Percentiles rank a stretch among this genome's conserved stretches.
phyloP scores from a whole-genome alignment of 2,797 vertebrate species.

The Eidolon dupreanum region DNA sequence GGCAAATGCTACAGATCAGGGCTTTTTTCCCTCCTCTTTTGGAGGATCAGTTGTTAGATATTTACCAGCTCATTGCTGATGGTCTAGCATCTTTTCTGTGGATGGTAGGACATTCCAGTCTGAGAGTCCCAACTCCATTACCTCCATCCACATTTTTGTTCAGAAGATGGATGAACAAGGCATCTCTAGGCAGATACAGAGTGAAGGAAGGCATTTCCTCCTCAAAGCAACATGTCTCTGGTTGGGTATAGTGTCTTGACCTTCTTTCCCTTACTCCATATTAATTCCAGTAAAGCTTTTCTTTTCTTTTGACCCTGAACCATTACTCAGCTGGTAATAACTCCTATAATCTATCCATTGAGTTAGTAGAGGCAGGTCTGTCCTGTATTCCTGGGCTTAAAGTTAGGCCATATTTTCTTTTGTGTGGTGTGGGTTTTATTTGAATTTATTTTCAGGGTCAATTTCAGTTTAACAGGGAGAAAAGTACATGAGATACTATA shows the following conservation, averaged over 20 bases:
- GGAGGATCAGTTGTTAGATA: background rate
- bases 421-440: background rate
- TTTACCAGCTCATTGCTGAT: background rate
- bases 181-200: background rate
- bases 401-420: background rate
- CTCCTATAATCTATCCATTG: background rate
- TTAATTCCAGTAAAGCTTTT: background rate
- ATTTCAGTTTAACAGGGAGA: conserved; percentile 13
- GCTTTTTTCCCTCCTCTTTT: background rate
- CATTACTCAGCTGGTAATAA: background rate
- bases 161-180: background rate
- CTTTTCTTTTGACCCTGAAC: background rate
- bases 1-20: background rate
- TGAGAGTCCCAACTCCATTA: background rate
- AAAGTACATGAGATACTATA: background rate
- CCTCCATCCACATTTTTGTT: background rate
- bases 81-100: background rate
- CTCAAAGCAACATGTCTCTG: background rate
- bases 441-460: conserved; percentile 29
- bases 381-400: background rate
- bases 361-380: background rate
- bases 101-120: background rate
- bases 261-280: background rate
- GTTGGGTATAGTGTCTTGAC: background rate
- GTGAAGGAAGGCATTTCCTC: background rate